Percentiles rank a stretch among this genome's conserved stretches.
Conservation (phyloP, 2,113 vertebrate species). For the Ellobius talpinus region DNA sequence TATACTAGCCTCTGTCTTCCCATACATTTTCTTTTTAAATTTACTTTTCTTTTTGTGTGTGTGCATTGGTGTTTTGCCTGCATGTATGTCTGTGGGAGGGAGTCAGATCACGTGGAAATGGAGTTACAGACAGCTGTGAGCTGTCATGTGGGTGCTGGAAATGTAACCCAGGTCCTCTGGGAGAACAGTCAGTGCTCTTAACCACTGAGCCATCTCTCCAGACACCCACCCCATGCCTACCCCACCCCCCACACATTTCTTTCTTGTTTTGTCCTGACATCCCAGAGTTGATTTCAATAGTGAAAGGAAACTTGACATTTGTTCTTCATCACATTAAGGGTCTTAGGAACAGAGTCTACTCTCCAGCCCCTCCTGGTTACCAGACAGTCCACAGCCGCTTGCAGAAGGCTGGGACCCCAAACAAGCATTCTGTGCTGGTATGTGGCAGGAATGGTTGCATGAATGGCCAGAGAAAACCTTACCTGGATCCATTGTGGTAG, state of each 20-base stretch:
- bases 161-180: no score
- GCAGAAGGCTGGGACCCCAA: neutral
- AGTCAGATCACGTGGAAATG: no score
- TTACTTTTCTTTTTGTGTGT: neutral
- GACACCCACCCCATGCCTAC: no score
- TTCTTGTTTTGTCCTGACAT: neutral
- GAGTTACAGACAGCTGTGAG: no score
- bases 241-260: no score
- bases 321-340: neutral
- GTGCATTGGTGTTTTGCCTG: no score
- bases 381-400: neutral
- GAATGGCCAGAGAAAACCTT: neutral
- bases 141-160: no score
- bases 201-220: no score
- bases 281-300: neutral
- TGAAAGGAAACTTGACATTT: neutral
- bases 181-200: no score
- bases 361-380: rapidly evolving
- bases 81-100: no score
- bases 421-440: rapidly evolving
- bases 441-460: neutral
- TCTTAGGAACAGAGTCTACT: neutral
- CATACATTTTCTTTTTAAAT: neutral
- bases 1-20: neutral
- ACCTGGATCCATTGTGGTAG: neutral